These are phyloP conservation scores for Aphaenogaster ashmeadi DNA, from an alignment of 1,140 invertebrate genomes.

Conservation along the genomic window DNA sequence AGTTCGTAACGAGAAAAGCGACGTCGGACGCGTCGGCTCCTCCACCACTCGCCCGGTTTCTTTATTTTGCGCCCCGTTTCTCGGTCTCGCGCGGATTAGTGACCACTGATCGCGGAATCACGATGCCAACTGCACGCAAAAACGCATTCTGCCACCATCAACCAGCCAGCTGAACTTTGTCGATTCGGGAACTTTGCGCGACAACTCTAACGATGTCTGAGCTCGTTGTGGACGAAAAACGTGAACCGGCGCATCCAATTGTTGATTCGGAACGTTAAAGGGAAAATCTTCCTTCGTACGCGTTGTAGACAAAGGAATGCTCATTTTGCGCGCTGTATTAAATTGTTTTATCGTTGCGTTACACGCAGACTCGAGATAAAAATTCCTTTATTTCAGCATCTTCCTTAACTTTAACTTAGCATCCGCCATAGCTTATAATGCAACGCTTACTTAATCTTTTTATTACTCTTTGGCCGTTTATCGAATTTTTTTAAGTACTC, in stretches of 20 bases:
- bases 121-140: neutral
- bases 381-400: constrained; percentile 13
- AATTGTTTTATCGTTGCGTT: constrained; percentile 11
- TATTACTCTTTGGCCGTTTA: neutral
- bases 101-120: constrained; percentile 20
- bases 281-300: neutral
- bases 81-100: constrained; percentile 28
- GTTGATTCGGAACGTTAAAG: neutral
- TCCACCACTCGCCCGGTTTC: neutral
- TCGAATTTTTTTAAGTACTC: constrained; percentile 7
- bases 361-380: neutral
- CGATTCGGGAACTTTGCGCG: constrained; percentile 12
- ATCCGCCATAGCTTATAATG: neutral
- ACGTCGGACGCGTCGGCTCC: constrained; percentile 28
- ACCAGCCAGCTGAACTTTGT: neutral
- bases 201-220: constrained; percentile 15
- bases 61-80: constrained; percentile 31
- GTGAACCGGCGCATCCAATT: neutral
- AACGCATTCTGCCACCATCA: constrained; percentile 8
- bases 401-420: neutral
- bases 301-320: neutral
- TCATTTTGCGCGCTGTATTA: neutral
- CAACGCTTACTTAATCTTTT: neutral
- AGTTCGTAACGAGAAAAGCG: constrained; percentile 63
- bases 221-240: constrained; percentile 6